These are phyloP conservation scores for Hemichromis elongatus DNA, from an alignment of 2,113 vertebrate species.

Conservation along the genomic window DNA sequence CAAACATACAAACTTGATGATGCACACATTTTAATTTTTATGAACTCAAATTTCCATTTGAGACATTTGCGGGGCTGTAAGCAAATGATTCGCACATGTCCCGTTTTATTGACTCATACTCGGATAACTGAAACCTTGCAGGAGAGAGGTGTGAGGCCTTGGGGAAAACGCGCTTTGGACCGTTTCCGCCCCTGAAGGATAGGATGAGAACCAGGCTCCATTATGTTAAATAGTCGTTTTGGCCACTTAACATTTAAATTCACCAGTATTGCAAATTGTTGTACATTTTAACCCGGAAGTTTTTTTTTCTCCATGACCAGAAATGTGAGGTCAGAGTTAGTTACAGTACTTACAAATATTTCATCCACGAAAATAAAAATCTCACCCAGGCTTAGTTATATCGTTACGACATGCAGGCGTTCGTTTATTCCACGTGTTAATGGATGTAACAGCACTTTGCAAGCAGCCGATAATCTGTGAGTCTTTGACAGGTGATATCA, in stretches of 20 bases:
- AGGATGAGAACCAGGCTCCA: accelerated
- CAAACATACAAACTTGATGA: accelerated
- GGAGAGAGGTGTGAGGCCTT: too few relatives aligned
- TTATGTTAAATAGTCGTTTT: background rate
- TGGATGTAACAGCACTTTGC: slow-evolving; percentile 48
- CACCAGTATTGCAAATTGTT: background rate
- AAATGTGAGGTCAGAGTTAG: background rate
- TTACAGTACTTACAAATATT: background rate
- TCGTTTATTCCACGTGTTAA: slow-evolving; percentile 38
- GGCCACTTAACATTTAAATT: background rate
- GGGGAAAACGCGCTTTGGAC: background rate
- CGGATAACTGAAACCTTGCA: accelerated
- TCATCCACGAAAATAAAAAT: background rate
- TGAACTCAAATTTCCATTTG: background rate
- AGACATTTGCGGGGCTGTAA: background rate
- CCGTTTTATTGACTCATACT: background rate
- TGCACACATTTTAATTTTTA: background rate
- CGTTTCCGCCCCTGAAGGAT: background rate
- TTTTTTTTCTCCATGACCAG: background rate
- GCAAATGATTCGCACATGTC: background rate
- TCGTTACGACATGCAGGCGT: slow-evolving; percentile 46
- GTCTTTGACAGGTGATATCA: background rate
- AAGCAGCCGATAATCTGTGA: slow-evolving; percentile 39
- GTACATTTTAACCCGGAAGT: background rate
- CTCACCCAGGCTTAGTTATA: slow-evolving; percentile 26